Base-by-base conservation (phyloP, 2,888 invertebrate species). In the Drosophila differens region DNA sequence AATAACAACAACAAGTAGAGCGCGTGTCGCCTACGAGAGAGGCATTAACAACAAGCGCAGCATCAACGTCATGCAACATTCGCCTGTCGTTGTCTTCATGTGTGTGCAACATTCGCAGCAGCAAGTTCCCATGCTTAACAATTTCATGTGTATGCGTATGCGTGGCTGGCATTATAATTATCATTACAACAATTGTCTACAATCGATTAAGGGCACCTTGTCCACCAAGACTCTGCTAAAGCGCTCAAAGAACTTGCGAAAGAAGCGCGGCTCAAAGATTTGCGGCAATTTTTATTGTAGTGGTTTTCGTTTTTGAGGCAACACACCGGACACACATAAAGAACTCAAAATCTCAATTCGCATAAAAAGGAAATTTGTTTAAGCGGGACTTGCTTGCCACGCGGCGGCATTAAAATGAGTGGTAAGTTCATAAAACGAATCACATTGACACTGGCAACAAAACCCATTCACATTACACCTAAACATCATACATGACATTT, bases 361-460 rank as follows among this genome's bases (percentile, higher is more conserved):
- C 54, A 54, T 25, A 67, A 69, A 28, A 60, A 69, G 53, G 62
- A 74, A 76, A 69, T 61, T 76, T 72, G 59, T 78, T 77, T 85
- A 74, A 65, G 76, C 63, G 89, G 89, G 76, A 74, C 75, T 81
- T 83, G 80, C 83, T 85, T 52, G 79, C 78, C 71, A 81, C 28
- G 74, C 75, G 82, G 81, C 89, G 80, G 79, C 90, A 77, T 70
- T 82, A 91, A 76, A 83, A 92, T 92, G 92, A 65, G 79, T 74
- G 91, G 91, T 92, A 85, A 91, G 91, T 76, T 33, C 14, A 64
- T 47, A 32, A 28, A 41, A 14, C 22, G 47, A 9, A 9, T 51
- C 28, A 51, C 3, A 28, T 51, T 28, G 5, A 28, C 19, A 51
- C 28, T 28, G 51, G 6, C 28, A 51, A 28, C 28, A 51, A 51